These are phyloP conservation scores for Sylvilagus floridanus DNA, from an alignment of 2,797 vertebrate genomes.

Conservation along the genomic window DNA sequence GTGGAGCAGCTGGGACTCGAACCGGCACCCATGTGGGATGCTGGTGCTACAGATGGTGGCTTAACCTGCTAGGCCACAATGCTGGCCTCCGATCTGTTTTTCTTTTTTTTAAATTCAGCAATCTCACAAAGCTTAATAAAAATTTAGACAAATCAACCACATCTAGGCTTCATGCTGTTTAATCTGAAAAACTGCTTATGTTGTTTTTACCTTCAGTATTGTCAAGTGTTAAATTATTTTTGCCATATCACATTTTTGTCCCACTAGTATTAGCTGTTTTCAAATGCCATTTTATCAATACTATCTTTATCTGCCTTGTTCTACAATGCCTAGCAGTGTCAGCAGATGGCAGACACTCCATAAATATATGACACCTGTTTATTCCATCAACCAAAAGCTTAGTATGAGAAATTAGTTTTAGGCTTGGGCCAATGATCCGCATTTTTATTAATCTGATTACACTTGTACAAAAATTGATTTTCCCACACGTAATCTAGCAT, in stretches of 20 bases:
- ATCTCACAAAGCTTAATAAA: slow-evolving; percentile 29
- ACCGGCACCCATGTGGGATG: no score
- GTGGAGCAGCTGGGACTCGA: no score
- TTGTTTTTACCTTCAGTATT: slow-evolving; percentile 41
- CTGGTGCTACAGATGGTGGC: no score
- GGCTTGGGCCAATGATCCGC: neutral
- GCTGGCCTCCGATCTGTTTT: no score
- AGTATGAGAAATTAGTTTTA: slow-evolving; percentile 51
- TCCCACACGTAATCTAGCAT: neutral
- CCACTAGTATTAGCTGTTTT: neutral
- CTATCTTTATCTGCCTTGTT: slow-evolving; percentile 24
- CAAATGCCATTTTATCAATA: slow-evolving; percentile 36
- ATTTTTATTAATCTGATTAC: neutral
- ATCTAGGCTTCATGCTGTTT: neutral
- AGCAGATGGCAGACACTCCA: neutral
- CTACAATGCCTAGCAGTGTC: neutral
- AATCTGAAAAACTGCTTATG: neutral
- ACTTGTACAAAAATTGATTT: neutral
- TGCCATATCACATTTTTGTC: neutral
- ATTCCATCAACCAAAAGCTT: slow-evolving; percentile 17
- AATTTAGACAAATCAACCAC: slow-evolving; percentile 11
- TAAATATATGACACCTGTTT: neutral
- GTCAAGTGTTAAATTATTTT: slow-evolving; percentile 1
- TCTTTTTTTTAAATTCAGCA: neutral
- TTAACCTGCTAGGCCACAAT: no score